phyloP scores from a whole-genome alignment of 1,140 invertebrate genomes.

The Andricus grossulariae region DNA sequence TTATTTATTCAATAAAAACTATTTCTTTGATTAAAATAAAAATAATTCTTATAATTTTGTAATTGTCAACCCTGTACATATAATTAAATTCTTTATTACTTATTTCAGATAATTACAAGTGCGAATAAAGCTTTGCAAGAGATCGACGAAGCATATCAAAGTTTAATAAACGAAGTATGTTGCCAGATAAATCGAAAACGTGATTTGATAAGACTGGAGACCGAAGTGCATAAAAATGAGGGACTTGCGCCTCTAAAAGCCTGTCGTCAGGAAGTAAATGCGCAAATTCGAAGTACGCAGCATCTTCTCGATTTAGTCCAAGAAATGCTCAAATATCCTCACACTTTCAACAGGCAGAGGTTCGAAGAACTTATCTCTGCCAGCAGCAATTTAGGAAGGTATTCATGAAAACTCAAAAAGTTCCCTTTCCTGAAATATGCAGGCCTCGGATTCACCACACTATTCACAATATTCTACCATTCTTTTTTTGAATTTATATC shows the following conservation, averaged over 20 bases:
- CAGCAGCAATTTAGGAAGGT: slow-evolving; percentile 47
- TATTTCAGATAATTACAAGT: slow-evolving; percentile 51
- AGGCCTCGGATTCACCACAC: too few species aligned
- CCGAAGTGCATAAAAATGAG: slow-evolving; percentile 53
- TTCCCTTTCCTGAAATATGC: neutral
- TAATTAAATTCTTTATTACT: slow-evolving; percentile 24
- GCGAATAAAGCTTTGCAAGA: slow-evolving; percentile 46
- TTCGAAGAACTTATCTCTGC: slow-evolving; percentile 41
- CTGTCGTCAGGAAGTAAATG: slow-evolving; percentile 54
- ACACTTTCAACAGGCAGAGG: slow-evolving; percentile 34
- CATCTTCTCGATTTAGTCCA: slow-evolving; percentile 44
- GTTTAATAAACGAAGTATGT: slow-evolving; percentile 47
- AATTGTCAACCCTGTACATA: neutral
- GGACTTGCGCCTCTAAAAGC: slow-evolving; percentile 53
- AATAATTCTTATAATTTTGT: too few species aligned
- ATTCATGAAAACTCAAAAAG: neutral
- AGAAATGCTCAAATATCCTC: slow-evolving; percentile 37
- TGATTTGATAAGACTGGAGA: slow-evolving; percentile 54
- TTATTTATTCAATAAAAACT: too few species aligned
- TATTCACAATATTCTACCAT: too few species aligned
- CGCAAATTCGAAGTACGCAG: slow-evolving; percentile 47
- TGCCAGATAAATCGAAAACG: slow-evolving; percentile 54
- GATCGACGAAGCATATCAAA: slow-evolving; percentile 52
- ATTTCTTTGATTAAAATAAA: too few species aligned
- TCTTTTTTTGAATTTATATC: too few species aligned